Evolutionary conservation across 1,140 invertebrate genomes (phyloP).

Genomic region (Drosophila willistoni): DNA sequence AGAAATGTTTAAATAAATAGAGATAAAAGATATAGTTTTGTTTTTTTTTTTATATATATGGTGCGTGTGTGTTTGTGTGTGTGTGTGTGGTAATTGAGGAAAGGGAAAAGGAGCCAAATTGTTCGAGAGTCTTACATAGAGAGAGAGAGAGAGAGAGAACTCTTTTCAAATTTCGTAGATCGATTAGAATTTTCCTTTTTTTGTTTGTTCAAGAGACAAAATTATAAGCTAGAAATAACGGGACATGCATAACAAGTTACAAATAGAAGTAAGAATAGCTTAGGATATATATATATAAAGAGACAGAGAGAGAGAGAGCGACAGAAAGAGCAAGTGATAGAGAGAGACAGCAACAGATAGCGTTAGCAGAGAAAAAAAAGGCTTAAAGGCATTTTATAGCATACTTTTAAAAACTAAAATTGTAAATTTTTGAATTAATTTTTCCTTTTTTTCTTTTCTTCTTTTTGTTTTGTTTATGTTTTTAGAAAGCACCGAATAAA

Average conservation of each 20-base stretch:
- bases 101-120: conserved; percentile 43
- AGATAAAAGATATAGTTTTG: not conserved
- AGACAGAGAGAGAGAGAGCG: conserved; percentile 38
- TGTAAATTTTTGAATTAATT: conserved; percentile 28
- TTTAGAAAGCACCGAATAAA: conserved; percentile 61
- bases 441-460: conserved; percentile 33
- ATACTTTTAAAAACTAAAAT: conserved; percentile 48
- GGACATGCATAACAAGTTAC: conserved; percentile 72
- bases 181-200: conserved; percentile 28
- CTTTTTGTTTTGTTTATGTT: conserved; percentile 13
- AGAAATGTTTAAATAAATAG: conserved; percentile 34
- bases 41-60: no score
- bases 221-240: conserved; percentile 53
- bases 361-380: conserved; percentile 29
- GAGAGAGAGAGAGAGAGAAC: conserved; percentile 51
- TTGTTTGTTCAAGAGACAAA: conserved; percentile 36
- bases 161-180: conserved; percentile 70
- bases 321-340: conserved; percentile 42
- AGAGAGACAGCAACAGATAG: conserved; percentile 42
- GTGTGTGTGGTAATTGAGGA: not conserved
- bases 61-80: conserved; percentile 13
- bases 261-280: conserved; percentile 50
- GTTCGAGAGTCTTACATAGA: conserved; percentile 36
- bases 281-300: not conserved
- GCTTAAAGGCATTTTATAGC: conserved; percentile 25